These are phyloP conservation scores for Eurystomus glaucurus DNA, from an alignment of 2,797 vertebrate genomes.

Conservation along the genomic window DNA sequence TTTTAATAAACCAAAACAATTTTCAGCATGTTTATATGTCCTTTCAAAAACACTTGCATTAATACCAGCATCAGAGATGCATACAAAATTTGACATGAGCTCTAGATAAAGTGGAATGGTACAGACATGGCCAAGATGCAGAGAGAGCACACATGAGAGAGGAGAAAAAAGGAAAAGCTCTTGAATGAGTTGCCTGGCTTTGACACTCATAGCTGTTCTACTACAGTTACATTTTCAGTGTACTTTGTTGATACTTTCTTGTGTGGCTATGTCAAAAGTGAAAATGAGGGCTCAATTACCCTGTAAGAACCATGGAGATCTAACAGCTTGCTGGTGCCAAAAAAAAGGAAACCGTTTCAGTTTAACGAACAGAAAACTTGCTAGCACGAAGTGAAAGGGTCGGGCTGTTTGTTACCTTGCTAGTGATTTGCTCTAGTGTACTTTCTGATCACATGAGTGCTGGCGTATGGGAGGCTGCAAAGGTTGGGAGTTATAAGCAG, in stretches of 20 bases:
- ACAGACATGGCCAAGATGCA: background rate
- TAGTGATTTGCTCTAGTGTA: background rate
- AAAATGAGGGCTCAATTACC: background rate
- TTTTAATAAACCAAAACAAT: background rate
- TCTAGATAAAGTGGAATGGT: rapidly evolving
- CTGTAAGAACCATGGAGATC: background rate
- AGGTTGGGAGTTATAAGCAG: background rate
- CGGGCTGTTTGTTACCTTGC: background rate
- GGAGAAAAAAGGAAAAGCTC: background rate
- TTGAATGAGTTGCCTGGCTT: background rate
- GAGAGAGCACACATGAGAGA: background rate
- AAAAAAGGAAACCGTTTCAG: background rate
- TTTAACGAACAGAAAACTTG: background rate
- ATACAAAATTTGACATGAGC: background rate
- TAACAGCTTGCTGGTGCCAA: background rate
- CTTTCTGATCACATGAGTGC: background rate
- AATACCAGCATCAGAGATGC: background rate
- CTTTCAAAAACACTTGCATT: background rate
- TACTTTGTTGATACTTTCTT: background rate
- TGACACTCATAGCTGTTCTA: background rate
- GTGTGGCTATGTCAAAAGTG: background rate
- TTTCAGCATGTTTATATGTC: background rate
- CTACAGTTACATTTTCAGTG: background rate
- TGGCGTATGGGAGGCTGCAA: rapidly evolving
- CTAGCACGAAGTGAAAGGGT: background rate